Evolutionary conservation across 2,113 vertebrate species (phyloP).

Genomic region (Myodes glareolus): DNA sequence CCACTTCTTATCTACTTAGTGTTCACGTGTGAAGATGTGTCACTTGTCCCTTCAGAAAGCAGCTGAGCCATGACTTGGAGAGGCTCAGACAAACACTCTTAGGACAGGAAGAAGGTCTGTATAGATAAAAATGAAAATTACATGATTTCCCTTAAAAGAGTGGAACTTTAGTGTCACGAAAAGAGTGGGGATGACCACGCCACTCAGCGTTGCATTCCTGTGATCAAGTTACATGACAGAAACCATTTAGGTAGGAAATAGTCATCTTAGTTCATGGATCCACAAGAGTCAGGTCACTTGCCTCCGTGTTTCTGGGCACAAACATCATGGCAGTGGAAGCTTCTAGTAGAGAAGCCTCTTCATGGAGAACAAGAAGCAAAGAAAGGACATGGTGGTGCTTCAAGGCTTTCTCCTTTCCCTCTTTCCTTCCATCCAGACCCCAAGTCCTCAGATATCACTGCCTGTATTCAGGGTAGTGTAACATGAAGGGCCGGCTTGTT

Average conservation of each 20-base stretch:
- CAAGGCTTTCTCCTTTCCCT: no score
- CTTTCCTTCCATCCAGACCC: neutral
- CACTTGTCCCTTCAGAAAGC: conserved; percentile 52
- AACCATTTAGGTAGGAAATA: neutral
- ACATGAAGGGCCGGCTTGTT: no score
- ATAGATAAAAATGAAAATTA: conserved; percentile 40
- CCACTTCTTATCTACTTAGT: conserved; percentile 41
- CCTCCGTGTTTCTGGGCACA: neutral
- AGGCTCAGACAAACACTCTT: conserved; percentile 33
- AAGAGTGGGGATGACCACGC: neutral
- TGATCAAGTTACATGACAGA: neutral
- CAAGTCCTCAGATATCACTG: no score
- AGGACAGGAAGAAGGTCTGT: neutral
- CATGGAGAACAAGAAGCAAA: neutral
- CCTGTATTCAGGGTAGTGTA: neutral
- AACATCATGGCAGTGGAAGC: neutral
- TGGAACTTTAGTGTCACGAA: neutral
- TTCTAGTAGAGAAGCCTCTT: neutral
- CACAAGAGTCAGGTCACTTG: neutral
- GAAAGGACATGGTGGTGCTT: accelerated
- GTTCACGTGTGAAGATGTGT: conserved; percentile 11
- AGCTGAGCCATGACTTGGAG: conserved; percentile 43
- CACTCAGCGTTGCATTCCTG: neutral
- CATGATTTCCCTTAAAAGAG: neutral
- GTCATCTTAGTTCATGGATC: neutral